A percentile compares a stretch with the other conserved stretches of the same genome.
Evolutionary conservation across 2,113 vertebrate species (phyloP).

Genomic region (Tragulus kanchil): DNA sequence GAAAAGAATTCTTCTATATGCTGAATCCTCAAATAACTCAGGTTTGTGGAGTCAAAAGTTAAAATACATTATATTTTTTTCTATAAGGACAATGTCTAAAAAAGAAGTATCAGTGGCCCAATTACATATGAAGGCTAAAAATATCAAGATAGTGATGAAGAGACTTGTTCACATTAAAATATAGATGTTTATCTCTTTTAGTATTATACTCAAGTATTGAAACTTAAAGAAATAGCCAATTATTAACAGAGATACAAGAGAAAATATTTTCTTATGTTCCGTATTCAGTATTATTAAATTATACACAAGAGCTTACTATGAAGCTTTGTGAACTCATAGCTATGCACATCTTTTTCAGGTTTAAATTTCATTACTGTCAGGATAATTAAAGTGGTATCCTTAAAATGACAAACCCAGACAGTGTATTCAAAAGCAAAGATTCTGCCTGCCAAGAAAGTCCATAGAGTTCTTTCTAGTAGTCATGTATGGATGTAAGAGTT

Average conservation of each 20-base stretch:
- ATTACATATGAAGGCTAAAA: not conserved
- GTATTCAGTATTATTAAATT: conserved; percentile 18
- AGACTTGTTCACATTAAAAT: conserved; percentile 35
- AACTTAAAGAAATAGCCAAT: conserved; percentile 5
- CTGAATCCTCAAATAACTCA: conserved; percentile 33
- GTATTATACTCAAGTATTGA: not conserved
- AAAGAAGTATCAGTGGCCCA: conserved; percentile 34
- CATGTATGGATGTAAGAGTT: not conserved
- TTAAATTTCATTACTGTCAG: not conserved
- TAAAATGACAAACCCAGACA: not conserved
- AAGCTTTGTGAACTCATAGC: not conserved
- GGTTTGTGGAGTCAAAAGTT: conserved; percentile 30
- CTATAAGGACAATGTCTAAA: not conserved
- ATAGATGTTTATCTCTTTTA: not conserved
- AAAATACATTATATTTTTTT: not conserved
- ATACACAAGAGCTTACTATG: not conserved
- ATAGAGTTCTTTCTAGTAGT: not conserved
- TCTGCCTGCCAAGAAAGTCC: not conserved
- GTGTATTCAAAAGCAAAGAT: not conserved
- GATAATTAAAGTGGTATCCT: not conserved
- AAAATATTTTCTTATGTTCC: conserved; percentile 32
- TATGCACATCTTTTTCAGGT: not conserved
- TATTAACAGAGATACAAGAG: conserved; percentile 37
- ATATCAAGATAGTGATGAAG: not conserved
- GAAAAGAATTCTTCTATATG: conserved; percentile 40